Evolutionary conservation across 2,113 vertebrate species (phyloP), one percentile per base, ranked within the genome.

Genomic region (Aramus guarauna): DNA sequence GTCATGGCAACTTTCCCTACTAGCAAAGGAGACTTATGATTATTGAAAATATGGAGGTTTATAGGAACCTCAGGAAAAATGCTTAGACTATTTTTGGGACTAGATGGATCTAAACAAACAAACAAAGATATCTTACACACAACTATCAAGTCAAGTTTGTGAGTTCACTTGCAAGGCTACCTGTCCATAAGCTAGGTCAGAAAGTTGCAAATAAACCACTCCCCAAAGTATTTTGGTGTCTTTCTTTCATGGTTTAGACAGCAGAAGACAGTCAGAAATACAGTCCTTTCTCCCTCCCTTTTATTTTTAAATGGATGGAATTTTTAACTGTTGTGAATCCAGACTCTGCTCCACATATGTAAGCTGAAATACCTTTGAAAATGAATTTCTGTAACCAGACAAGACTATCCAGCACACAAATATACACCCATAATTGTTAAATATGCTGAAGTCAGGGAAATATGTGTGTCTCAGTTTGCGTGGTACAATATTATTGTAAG

Each of bases 381-480:
- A 81, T 73, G 2, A 29, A 52, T 72, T 81, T 94, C 69, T 72
- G 9, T 72, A 27, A 37, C 24, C 27, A 94, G 30, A 60, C 24
- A 78, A 71, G 10, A 17, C 30, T 89, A 47, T n/a, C 21, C 10
- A 60, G 24, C 20, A 60, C 41, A 68, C 7, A 15, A 89, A 43
- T 19, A 11, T 72, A 53, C 48, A 72, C 13, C 58, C 9, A 84
- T 30, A 68, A 60, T 34, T 79, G 7, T 19, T 84, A 89, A 76
- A 89, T 52, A 34, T 39, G 53, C 27, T 91, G 41, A 81, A 92
- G 30, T 90, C 34, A 52, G 58, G 36, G 36, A 81, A 95, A 79
- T 34, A 53, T 2, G 1, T 67, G 27, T 68, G 66, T 60, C 53
- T 62, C n/a, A 50, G 22, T 68, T 15, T 82, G 48, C 0, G 0